Percentiles rank a stretch among this genome's conserved stretches.
phyloP scores from a whole-genome alignment of 2,113 vertebrate genomes.

The Ibidorhyncha struthersii region DNA sequence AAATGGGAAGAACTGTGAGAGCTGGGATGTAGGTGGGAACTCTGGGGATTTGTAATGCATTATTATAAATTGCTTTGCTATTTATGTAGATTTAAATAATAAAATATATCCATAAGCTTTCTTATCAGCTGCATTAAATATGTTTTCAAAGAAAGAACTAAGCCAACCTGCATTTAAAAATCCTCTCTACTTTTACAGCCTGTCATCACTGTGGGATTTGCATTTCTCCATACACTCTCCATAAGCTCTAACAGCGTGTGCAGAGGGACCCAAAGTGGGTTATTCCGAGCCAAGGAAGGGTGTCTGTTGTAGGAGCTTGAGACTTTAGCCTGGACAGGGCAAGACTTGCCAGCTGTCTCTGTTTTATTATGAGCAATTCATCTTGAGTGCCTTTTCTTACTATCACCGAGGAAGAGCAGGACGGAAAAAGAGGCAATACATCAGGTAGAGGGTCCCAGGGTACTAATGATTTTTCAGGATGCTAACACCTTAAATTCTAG shows the following conservation, averaged over 20 bases:
- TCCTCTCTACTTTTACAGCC: neutral
- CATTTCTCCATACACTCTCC: neutral
- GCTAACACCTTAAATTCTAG: neutral
- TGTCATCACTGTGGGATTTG: neutral
- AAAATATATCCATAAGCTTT: constrained; percentile 19
- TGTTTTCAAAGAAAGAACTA: constrained; percentile 5
- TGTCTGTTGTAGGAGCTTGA: neutral
- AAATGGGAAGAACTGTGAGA: neutral
- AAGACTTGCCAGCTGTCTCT: neutral
- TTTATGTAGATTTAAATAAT: constrained; percentile 56
- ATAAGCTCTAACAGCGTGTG: neutral
- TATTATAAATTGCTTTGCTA: constrained; percentile 38
- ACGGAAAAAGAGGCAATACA: neutral
- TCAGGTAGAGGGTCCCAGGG: neutral
- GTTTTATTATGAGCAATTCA: neutral
- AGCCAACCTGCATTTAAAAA: neutral
- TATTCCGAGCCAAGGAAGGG: neutral
- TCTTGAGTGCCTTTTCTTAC: neutral
- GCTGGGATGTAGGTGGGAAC: neutral
- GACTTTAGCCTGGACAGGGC: neutral
- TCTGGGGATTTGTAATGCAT: constrained; percentile 34
- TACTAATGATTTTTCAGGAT: neutral
- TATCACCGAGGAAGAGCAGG: neutral
- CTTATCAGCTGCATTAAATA: constrained; percentile 18
- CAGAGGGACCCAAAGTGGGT: neutral